These are phyloP conservation scores for Heliconius hewitsoni DNA, from an alignment of 1,140 invertebrate species.

Conservation along the genomic window DNA sequence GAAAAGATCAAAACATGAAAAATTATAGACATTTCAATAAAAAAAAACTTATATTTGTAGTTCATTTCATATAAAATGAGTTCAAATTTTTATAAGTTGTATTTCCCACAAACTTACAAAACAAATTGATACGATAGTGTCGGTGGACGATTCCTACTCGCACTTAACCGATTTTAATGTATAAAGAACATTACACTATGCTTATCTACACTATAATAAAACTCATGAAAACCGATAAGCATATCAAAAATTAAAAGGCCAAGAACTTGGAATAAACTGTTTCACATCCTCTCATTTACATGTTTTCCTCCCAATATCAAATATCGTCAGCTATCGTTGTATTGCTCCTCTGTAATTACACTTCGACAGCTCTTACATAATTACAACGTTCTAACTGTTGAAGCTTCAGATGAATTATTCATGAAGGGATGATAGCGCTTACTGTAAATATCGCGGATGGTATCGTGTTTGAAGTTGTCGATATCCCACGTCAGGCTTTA, in stretches of 20 bases:
- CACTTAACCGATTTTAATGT: no score
- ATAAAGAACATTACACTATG: no score
- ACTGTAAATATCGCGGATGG: conserved; percentile 52
- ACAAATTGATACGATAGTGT: no score
- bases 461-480: conserved; percentile 41
- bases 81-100: no score
- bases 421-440: conserved; percentile 60
- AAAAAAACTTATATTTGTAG: no score
- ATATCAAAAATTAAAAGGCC: not conserved
- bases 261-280: conserved; percentile 18
- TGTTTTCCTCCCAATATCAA: conserved; percentile 65
- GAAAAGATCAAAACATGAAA: no score
- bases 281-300: conserved; percentile 66
- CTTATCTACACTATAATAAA: not conserved
- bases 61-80: no score
- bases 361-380: conserved; percentile 58
- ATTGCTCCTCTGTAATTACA: conserved; percentile 58
- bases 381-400: conserved; percentile 50
- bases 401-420: conserved; percentile 61
- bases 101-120: no score
- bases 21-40: no score
- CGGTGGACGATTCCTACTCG: no score
- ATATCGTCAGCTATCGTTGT: conserved; percentile 54
- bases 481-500: conserved; percentile 23
- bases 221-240: not conserved